Percentiles rank a stretch among this genome's conserved stretches.
phyloP scores from a whole-genome alignment of 2,113 vertebrate species.

The Caloenas nicobarica region DNA sequence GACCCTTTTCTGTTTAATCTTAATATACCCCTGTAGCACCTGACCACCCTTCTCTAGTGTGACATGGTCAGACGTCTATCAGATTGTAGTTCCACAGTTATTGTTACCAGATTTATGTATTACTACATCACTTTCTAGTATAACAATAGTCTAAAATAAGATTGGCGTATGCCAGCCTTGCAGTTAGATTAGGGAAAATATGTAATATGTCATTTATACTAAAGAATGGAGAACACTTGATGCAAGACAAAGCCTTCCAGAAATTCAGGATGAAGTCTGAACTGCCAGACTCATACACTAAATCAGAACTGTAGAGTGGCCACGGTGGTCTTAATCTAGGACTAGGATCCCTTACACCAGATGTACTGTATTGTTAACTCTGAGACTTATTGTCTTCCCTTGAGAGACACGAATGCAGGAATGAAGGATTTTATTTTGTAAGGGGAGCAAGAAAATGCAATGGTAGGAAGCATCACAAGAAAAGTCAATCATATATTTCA shows the following conservation, averaged over 20 bases:
- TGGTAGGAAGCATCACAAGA: background rate
- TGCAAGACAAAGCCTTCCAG: background rate
- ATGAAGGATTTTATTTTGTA: background rate
- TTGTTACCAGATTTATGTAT: background rate
- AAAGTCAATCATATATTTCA: background rate
- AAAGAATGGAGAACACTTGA: background rate
- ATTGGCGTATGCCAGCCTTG: background rate
- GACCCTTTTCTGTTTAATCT: background rate
- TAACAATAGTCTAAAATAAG: background rate
- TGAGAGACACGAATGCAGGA: background rate
- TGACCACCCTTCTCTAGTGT: background rate
- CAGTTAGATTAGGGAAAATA: background rate
- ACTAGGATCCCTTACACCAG: background rate
- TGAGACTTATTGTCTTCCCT: background rate
- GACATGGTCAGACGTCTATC: background rate
- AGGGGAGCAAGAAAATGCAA: background rate
- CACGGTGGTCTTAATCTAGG: background rate
- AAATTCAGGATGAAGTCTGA: background rate
- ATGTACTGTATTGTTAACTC: background rate
- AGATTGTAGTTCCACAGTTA: background rate
- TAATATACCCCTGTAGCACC: background rate
- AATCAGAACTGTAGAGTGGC: background rate
- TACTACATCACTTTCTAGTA: background rate
- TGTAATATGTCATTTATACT: background rate
- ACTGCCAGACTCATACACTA: background rate